A percentile compares a stretch with the other conserved stretches of the same genome.
phyloP scores from a whole-genome alignment of 2,113 vertebrate species.

The Elgaria multicarinata region DNA sequence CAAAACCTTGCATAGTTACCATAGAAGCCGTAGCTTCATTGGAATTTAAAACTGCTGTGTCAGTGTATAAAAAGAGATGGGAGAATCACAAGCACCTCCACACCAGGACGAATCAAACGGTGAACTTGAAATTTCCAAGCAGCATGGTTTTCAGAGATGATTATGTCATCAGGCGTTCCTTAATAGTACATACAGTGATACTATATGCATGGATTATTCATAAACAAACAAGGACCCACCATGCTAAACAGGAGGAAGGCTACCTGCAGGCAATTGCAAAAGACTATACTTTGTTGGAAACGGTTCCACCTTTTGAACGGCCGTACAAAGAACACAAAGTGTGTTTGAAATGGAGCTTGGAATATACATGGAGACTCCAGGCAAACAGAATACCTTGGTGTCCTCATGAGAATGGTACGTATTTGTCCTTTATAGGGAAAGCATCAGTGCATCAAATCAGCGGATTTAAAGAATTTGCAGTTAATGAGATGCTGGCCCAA shows the following conservation, averaged over 20 bases:
- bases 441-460: not conserved
- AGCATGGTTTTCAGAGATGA: slow-evolving; percentile 84
- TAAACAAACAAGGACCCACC: slow-evolving; percentile 30
- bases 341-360: slow-evolving; percentile 86
- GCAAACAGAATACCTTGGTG: slow-evolving; percentile 81
- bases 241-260: slow-evolving; percentile 54
- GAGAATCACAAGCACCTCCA: slow-evolving; percentile 74
- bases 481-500: not conserved
- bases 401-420: slow-evolving; percentile 86
- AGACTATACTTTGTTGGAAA: slow-evolving; percentile 79
- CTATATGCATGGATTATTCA: slow-evolving; percentile 85
- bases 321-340: slow-evolving; percentile 80
- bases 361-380: slow-evolving; percentile 82
- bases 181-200: slow-evolving; percentile 79
- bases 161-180: slow-evolving; percentile 80
- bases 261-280: slow-evolving; percentile 75
- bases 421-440: not conserved
- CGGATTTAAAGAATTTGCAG: not conserved
- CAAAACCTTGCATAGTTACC: slow-evolving; percentile 82
- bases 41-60: slow-evolving; percentile 78
- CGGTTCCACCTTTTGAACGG: slow-evolving; percentile 78
- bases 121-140: slow-evolving; percentile 83
- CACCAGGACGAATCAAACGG: slow-evolving; percentile 72
- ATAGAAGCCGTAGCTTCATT: slow-evolving; percentile 86
- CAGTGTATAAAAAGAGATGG: slow-evolving; percentile 88